Evolutionary conservation across 2,888 invertebrate species (phyloP).

Genomic region (Leucophenga montana): DNA sequence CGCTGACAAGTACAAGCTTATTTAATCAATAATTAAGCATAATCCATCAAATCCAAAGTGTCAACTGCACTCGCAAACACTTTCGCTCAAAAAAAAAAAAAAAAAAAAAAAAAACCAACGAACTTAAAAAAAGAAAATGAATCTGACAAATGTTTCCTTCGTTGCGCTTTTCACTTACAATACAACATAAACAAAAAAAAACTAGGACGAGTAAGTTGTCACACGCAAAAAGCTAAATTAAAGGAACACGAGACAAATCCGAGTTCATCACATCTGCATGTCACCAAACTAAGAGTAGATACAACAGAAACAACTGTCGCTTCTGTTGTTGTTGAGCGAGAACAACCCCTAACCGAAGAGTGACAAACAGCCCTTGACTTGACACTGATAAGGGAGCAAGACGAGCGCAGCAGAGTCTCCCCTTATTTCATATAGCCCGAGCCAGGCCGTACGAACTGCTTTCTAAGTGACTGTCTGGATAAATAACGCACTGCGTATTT

Average conservation of each 20-base stretch:
- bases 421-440: too few relatives aligned
- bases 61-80: conserved; percentile 71
- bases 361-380: conserved; percentile 13
- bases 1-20: conserved; percentile 62
- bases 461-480: neutral
- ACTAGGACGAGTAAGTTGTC: conserved; percentile 51
- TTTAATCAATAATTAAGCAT: conserved; percentile 71
- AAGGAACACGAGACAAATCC: conserved; percentile 60
- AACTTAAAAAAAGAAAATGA: neutral
- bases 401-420: neutral
- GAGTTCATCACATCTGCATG: conserved; percentile 65
- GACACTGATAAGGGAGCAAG: conserved; percentile 1
- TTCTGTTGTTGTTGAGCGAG: conserved; percentile 6
- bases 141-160: conserved; percentile 46
- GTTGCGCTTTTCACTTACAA: conserved; percentile 54
- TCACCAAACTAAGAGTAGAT: conserved; percentile 48
- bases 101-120: neutral
- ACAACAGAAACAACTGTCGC: conserved; percentile 2
- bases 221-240: conserved; percentile 37
- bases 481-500: neutral
- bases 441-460: too few relatives aligned
- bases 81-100: conserved; percentile 7
- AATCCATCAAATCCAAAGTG: conserved; percentile 73
- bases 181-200: conserved; percentile 43
- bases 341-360: conserved; percentile 51